These are phyloP conservation scores for Miniopterus natalensis DNA, from an alignment of 2,113 vertebrate genomes.

Conservation along the genomic window DNA sequence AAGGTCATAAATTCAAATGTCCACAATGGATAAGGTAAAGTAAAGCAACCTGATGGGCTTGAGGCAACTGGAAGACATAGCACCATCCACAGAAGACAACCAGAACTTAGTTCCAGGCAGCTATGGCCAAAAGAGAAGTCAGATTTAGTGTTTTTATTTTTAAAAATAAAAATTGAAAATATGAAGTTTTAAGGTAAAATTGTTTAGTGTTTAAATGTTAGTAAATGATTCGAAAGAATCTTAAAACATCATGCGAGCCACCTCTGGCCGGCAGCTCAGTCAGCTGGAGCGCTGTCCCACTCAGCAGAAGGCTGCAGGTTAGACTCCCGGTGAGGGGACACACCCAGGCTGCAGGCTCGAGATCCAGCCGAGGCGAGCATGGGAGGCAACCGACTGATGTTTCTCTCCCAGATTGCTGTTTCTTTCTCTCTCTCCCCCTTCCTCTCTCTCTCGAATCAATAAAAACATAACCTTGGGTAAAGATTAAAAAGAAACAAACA, in stretches of 20 bases:
- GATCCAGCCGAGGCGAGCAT: no score
- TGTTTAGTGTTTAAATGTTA: slow-evolving; percentile 37
- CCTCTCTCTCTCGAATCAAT: background rate
- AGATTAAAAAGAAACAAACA: background rate
- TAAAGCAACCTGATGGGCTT: slow-evolving; percentile 11
- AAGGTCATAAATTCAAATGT: slow-evolving; percentile 57
- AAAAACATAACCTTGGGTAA: background rate
- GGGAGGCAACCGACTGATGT: background rate
- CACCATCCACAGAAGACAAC: background rate
- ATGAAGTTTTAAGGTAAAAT: slow-evolving; percentile 20
- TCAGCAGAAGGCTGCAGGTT: background rate
- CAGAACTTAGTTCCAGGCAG: background rate
- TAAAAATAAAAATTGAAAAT: background rate
- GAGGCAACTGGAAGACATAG: slow-evolving; percentile 10
- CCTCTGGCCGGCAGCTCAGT: background rate
- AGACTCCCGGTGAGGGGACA: background rate
- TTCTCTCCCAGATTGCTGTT: background rate
- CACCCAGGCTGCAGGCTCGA: background rate
- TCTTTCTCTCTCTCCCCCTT: background rate
- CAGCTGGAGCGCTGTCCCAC: background rate
- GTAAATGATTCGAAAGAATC: slow-evolving; percentile 39
- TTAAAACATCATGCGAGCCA: background rate
- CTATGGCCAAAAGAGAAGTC: background rate
- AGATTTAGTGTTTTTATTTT: background rate
- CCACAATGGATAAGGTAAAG: slow-evolving; percentile 37